Percentiles rank a stretch among this genome's conserved stretches.
These are phyloP conservation scores for Nansenia antarctica DNA, from an alignment of 2,113 vertebrate species.

Conservation along the genomic window DNA sequence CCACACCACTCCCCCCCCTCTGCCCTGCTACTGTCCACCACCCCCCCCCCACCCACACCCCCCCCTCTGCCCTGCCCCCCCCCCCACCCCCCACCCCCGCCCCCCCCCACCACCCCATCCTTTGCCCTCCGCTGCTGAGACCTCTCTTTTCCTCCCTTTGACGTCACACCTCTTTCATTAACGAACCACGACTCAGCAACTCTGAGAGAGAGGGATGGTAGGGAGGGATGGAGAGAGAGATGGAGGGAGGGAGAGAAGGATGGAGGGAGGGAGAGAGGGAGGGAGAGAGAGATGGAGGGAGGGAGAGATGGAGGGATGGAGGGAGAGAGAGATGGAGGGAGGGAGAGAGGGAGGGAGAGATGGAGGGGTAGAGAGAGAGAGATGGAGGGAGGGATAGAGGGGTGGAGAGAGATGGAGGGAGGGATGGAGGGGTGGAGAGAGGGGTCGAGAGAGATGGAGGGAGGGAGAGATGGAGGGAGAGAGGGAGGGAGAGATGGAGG, in stretches of 20 bases:
- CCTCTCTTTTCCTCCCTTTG: constrained; percentile 59
- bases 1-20: not conserved
- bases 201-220: constrained; percentile 21
- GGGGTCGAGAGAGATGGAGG: not conserved
- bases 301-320: constrained; percentile 12
- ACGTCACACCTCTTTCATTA: constrained; percentile 68
- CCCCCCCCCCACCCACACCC: not conserved
- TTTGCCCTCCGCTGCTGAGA: constrained; percentile 48
- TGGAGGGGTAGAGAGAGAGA: not conserved
- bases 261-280: constrained; percentile 14
- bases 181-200: constrained; percentile 69
- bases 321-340: not conserved
- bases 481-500: not conserved
- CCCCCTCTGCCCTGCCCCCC: too few relatives aligned
- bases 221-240: constrained; percentile 3
- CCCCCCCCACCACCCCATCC: not conserved
- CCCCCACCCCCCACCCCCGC: not conserved
- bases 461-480: not conserved
- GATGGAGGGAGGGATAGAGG: not conserved
- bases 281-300: not conserved
- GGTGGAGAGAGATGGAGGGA: not conserved
- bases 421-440: not conserved
- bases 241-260: constrained; percentile 2
- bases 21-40: not conserved
- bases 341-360: not conserved